Conservation (phyloP, 2,888 invertebrate species). For the Dione juno region DNA sequence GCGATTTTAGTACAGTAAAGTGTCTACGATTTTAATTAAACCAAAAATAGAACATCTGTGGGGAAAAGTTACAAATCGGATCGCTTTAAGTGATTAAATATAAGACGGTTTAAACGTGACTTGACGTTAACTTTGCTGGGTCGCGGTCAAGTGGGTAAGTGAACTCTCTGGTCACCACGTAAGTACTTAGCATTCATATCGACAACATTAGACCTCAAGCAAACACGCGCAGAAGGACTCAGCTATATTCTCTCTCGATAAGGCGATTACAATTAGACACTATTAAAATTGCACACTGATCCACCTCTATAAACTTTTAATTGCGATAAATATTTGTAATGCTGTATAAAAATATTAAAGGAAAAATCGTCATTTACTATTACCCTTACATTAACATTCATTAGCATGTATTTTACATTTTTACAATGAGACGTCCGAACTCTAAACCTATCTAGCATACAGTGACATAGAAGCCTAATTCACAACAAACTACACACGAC, state of each 20-base stretch:
- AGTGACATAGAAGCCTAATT: slow-evolving; percentile 77
- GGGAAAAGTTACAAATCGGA: slow-evolving; percentile 41
- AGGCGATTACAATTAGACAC: slow-evolving; percentile 81
- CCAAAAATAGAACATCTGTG: slow-evolving; percentile 15
- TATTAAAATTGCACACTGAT: slow-evolving; percentile 81
- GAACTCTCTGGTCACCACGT: neutral
- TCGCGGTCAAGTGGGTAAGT: neutral
- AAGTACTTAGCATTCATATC: slow-evolving; percentile 44
- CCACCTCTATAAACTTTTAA: slow-evolving; percentile 83
- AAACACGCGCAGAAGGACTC: slow-evolving; percentile 75
- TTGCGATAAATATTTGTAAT: slow-evolving; percentile 82
- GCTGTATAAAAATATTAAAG: slow-evolving; percentile 84
- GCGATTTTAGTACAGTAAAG: slow-evolving; percentile 27
- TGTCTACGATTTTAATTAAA: slow-evolving; percentile 20
- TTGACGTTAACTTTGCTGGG: neutral
- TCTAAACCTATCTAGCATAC: slow-evolving; percentile 77
- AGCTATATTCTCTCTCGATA: slow-evolving; percentile 82
- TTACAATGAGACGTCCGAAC: slow-evolving; percentile 79
- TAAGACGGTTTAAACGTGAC: slow-evolving; percentile 26
- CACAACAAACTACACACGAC: slow-evolving; percentile 81
- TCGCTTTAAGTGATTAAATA: slow-evolving; percentile 27
- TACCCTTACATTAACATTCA: slow-evolving; percentile 77
- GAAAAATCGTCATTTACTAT: slow-evolving; percentile 79
- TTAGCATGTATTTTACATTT: slow-evolving; percentile 82
- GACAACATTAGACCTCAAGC: slow-evolving; percentile 67